A percentile compares a stretch with the other conserved stretches of the same genome.
These are phyloP conservation scores for Acinonyx jubatus DNA, from an alignment of 2,113 vertebrate genomes.

Conservation along the genomic window DNA sequence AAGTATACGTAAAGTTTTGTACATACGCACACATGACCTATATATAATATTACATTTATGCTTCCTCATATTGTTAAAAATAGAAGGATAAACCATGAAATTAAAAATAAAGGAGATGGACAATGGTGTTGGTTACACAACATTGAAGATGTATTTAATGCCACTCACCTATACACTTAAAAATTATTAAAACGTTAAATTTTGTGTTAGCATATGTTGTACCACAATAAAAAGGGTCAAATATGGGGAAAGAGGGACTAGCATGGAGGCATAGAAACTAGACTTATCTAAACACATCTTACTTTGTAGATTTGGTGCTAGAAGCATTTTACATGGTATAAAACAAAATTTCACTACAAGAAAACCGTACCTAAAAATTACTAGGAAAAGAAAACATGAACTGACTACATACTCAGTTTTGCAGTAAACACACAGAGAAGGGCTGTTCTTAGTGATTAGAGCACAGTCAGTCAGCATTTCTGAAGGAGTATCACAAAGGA, in stretches of 20 bases:
- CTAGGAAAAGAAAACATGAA: not conserved
- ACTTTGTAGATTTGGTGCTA: not conserved
- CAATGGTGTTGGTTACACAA: not conserved
- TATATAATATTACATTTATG: not conserved
- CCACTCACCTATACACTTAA: not conserved
- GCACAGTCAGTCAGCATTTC: not conserved
- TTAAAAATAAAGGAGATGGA: not conserved
- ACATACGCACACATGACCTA: not conserved
- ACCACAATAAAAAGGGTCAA: not conserved
- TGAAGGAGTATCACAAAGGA: not conserved
- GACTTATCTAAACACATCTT: not conserved
- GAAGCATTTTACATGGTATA: not conserved
- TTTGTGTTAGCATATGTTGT: not conserved
- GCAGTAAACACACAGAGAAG: not conserved
- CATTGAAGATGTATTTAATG: not conserved
- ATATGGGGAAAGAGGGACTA: not conserved
- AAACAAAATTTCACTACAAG: not conserved
- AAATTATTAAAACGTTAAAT: not conserved
- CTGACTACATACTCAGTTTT: not conserved
- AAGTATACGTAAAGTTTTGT: too few relatives aligned
- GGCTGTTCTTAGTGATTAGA: not conserved
- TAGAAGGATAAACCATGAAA: not conserved
- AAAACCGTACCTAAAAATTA: not conserved
- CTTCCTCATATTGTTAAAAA: slow-evolving; percentile 12
- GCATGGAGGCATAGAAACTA: not conserved